phyloP scores from a whole-genome alignment of 2,888 invertebrate genomes.

The Limnephilus auricula region DNA sequence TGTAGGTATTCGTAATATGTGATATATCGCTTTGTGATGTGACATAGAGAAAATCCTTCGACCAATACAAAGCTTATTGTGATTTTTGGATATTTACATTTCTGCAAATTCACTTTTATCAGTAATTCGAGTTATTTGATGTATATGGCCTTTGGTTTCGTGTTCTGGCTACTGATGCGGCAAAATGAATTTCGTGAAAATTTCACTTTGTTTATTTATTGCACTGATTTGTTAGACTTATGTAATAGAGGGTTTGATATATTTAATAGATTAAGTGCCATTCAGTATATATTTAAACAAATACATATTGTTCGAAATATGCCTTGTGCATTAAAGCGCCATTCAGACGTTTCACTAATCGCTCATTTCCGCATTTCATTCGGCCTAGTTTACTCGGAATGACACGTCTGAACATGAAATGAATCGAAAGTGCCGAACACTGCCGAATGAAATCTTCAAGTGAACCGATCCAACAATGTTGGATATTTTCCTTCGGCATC shows the following conservation, averaged over 20 bases:
- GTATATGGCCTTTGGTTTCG: not conserved
- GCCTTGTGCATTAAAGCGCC: too few species aligned
- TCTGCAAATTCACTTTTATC: not conserved
- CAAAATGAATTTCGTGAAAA: not conserved
- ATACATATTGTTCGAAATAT: not conserved
- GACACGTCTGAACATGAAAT: too few species aligned
- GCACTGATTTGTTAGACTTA: not conserved
- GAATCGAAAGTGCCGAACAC: too few species aligned
- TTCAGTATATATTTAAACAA: not conserved
- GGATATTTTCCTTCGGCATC: too few species aligned
- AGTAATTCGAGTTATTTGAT: not conserved
- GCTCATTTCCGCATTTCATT: too few species aligned
- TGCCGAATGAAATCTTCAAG: too few species aligned
- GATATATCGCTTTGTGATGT: not conserved
- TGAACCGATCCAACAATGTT: too few species aligned
- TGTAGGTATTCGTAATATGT: not conserved
- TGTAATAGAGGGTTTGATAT: too few species aligned
- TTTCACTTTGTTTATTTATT: not conserved
- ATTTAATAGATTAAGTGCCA: not conserved
- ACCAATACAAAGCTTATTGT: not conserved
- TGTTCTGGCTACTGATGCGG: not conserved
- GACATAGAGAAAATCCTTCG: not conserved
- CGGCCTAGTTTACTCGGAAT: too few species aligned
- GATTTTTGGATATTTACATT: not conserved
- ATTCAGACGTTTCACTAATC: too few species aligned